Conservation (phyloP, 2,888 invertebrate species). For the Noctua pronuba region DNA sequence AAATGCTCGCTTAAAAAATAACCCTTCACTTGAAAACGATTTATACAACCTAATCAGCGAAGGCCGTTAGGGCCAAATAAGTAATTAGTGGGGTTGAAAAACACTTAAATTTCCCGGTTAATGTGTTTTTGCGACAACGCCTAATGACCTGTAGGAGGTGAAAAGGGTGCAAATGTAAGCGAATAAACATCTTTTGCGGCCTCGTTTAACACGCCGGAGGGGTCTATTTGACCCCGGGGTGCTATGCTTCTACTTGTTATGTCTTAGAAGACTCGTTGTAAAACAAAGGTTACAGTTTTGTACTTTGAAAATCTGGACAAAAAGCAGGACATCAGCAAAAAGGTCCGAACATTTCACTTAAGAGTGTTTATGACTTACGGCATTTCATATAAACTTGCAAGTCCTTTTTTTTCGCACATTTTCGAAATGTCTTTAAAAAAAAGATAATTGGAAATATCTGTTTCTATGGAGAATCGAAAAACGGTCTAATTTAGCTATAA, state of each 20-base stretch:
- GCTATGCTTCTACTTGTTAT: slow-evolving; percentile 33
- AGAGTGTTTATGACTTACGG: too few relatives aligned
- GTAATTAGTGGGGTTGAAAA: slow-evolving; percentile 84
- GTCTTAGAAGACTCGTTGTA: slow-evolving; percentile 30
- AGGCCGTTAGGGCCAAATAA: slow-evolving; percentile 75
- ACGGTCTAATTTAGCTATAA: too few relatives aligned
- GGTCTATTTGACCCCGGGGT: slow-evolving; percentile 56
- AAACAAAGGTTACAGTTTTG: background rate
- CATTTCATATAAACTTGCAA: too few relatives aligned
- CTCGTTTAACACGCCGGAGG: slow-evolving; percentile 62
- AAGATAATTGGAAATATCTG: too few relatives aligned
- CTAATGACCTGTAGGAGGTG: slow-evolving; percentile 74
- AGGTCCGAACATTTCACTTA: too few relatives aligned
- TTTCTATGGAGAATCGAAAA: too few relatives aligned
- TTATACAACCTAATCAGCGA: slow-evolving; percentile 76
- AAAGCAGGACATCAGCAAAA: too few relatives aligned
- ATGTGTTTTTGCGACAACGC: slow-evolving; percentile 80
- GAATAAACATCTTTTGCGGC: slow-evolving; percentile 76
- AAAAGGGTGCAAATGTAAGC: slow-evolving; percentile 70
- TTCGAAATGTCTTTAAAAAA: too few relatives aligned
- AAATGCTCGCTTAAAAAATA: slow-evolving; percentile 61
- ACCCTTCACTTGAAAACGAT: slow-evolving; percentile 65
- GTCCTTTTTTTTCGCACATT: too few relatives aligned
- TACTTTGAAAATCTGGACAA: background rate
- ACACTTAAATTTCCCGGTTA: slow-evolving; percentile 81